Evolutionary conservation across 2,797 vertebrate species (phyloP).

Genomic region (Paguma larvata): DNA sequence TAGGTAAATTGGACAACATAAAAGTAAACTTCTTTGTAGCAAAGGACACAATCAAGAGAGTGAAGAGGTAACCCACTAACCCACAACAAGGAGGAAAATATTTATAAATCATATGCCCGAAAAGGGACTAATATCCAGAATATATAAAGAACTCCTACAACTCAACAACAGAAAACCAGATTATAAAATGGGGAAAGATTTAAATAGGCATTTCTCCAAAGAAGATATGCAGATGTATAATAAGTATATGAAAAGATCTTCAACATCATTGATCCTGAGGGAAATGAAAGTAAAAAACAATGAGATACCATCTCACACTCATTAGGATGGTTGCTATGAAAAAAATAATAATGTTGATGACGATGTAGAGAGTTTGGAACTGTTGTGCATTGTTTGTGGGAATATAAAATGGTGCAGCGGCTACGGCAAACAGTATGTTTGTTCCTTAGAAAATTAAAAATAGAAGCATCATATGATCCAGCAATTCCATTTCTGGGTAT

Average conservation of each 20-base stretch:
- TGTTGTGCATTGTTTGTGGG: neutral
- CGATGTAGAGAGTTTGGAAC: neutral
- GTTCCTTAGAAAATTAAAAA: constrained; percentile 20
- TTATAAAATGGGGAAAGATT: neutral
- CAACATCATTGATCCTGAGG: neutral
- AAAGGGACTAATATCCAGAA: neutral
- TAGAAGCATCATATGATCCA: neutral
- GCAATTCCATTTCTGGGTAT: neutral
- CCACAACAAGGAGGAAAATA: neutral
- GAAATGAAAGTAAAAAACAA: neutral
- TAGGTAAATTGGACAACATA: neutral
- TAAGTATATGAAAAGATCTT: neutral
- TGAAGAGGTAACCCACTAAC: neutral
- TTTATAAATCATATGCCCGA: neutral
- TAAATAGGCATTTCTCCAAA: constrained; percentile 3
- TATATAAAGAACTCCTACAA: neutral
- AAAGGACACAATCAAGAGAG: neutral
- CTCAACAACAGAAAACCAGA: neutral
- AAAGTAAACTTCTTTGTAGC: neutral
- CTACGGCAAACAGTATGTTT: neutral
- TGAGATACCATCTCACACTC: neutral
- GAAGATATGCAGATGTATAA: neutral
- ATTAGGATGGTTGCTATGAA: neutral
- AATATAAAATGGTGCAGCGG: neutral
- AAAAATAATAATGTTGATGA: neutral